These are phyloP conservation scores for Pelvicachromis taeniatus DNA, from an alignment of 2,113 vertebrate genomes.

Conservation along the genomic window DNA sequence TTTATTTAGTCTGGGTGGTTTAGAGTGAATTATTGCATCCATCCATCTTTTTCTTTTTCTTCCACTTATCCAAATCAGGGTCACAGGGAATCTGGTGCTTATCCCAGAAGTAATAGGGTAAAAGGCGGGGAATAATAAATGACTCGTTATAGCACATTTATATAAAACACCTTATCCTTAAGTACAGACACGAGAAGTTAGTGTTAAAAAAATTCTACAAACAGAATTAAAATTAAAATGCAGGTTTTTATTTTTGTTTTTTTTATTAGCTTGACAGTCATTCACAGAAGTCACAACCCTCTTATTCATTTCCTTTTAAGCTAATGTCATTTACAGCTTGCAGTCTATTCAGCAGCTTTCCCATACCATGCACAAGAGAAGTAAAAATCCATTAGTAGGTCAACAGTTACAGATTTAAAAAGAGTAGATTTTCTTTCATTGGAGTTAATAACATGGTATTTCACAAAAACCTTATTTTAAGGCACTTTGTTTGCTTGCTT, in stretches of 20 bases:
- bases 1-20: neutral
- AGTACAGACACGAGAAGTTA: neutral
- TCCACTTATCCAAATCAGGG: neutral
- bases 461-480: neutral
- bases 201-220: neutral
- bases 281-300: neutral
- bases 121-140: neutral
- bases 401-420: neutral
- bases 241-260: neutral
- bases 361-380: neutral
- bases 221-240: neutral
- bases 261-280: neutral
- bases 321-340: neutral
- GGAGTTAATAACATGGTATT: neutral
- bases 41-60: neutral
- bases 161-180: neutral
- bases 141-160: neutral
- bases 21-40: neutral
- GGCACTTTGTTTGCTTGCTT: neutral
- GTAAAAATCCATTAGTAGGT: conserved; percentile 30
- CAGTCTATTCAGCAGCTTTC: neutral
- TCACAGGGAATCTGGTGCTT: neutral
- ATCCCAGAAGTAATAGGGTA: neutral
- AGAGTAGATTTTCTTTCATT: neutral
- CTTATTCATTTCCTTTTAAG: neutral